Percentiles rank a stretch among this genome's conserved stretches.
phyloP scores from a whole-genome alignment of 2,888 invertebrate species.

The Sepioteuthis lessoniana region DNA sequence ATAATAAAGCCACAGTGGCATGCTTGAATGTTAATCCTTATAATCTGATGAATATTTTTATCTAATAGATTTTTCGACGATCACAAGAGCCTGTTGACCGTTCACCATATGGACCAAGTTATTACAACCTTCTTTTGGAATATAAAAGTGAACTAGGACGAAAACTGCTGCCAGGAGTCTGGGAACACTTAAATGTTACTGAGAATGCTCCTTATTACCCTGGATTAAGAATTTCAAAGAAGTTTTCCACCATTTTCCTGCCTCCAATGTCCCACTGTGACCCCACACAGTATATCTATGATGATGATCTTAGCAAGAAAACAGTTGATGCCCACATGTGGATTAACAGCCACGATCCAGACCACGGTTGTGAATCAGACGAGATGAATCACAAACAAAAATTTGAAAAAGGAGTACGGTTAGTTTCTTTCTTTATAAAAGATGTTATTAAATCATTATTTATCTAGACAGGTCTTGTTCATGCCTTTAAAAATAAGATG shows the following conservation, averaged over 20 bases:
- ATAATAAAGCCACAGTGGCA: too few species aligned
- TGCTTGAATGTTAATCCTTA: too few species aligned
- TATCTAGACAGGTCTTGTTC: too few species aligned
- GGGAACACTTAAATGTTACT: constrained; percentile 70
- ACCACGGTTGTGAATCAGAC: constrained; percentile 67
- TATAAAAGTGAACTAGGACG: constrained; percentile 71
- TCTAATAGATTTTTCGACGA: constrained; percentile 71
- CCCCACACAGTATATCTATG: constrained; percentile 75
- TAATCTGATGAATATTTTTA: not conserved
- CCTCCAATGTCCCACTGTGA: constrained; percentile 76
- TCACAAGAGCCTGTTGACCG: constrained; percentile 71
- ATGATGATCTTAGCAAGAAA: constrained; percentile 74
- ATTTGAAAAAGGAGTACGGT: constrained; percentile 75
- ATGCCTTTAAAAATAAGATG: too few species aligned
- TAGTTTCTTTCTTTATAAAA: constrained; percentile 45
- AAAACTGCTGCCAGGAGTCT: constrained; percentile 64
- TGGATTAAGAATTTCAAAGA: constrained; percentile 73
- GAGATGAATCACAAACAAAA: constrained; percentile 60
- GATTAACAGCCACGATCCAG: constrained; percentile 72
- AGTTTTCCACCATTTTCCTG: constrained; percentile 75
- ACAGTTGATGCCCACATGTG: constrained; percentile 75
- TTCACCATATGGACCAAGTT: constrained; percentile 70
- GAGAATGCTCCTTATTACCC: constrained; percentile 68
- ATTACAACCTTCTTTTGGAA: constrained; percentile 75
- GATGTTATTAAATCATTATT: not conserved